Percentiles rank a stretch among this genome's conserved stretches.
Evolutionary conservation across 2,113 vertebrate genomes (phyloP).

Genomic region (Rhinogobius similis): DNA sequence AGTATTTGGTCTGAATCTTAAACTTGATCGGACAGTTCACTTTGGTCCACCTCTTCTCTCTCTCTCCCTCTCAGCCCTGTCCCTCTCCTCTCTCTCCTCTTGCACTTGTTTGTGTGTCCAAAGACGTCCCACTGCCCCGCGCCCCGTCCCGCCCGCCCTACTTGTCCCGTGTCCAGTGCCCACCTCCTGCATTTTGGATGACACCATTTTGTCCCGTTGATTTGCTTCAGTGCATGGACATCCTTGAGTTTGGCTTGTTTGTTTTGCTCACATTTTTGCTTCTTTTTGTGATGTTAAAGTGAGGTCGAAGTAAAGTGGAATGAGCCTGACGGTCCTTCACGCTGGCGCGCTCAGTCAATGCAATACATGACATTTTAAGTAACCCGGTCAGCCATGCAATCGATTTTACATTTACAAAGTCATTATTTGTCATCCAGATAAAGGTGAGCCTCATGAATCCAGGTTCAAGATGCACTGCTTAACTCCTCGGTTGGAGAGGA

Average conservation of each 20-base stretch:
- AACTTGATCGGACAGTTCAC: background rate
- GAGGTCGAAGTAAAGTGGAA: background rate
- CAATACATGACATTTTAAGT: too few species aligned
- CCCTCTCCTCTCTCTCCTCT: background rate
- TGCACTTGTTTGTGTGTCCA: background rate
- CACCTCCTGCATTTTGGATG: background rate
- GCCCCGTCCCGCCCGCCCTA: background rate
- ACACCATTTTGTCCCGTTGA: background rate
- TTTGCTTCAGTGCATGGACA: slow-evolving; percentile 3
- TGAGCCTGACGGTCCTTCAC: background rate
- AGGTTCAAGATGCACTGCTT: too few species aligned
- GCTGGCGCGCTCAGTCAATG: background rate
- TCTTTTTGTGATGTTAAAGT: slow-evolving; percentile 4
- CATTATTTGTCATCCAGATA: too few species aligned
- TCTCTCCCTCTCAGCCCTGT: background rate
- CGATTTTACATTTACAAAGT: too few species aligned
- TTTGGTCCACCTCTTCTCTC: background rate
- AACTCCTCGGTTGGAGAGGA: too few species aligned
- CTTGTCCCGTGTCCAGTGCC: background rate
- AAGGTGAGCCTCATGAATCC: too few species aligned
- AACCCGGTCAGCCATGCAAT: too few species aligned
- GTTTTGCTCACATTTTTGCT: slow-evolving; percentile 5
- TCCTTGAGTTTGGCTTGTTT: background rate
- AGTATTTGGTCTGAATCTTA: background rate
- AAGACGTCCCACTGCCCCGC: background rate